Base-by-base conservation (phyloP, 2,797 vertebrate genomes). In the Steatocranus sp. region DNA sequence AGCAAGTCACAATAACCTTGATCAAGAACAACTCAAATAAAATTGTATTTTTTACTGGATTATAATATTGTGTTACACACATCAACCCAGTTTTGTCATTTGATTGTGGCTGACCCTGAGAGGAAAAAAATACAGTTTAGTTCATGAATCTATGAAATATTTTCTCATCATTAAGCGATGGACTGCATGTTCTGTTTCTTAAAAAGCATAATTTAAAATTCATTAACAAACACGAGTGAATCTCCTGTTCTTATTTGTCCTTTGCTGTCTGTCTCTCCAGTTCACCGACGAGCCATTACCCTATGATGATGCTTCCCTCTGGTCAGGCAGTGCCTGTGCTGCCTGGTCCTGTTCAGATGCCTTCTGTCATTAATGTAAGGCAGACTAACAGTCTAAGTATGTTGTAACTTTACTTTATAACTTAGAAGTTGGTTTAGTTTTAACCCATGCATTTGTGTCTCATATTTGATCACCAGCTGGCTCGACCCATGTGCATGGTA, bases 301-400 rank as follows among this genome's bases (percentile, higher is more conserved):
- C 98, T 2, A 97, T 99, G 75, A 97, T 99, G 92, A 98, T 99
- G 97, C 97, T 99, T 56, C 96, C 97, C 43, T 97, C 97, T 9
- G 98, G 98, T 51, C 98, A 99, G 92, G 94, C 97, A 18, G 90
- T 99, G 92, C 97, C 98, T 15, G 94, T 99, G 84, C 96, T 99
- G 76, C 98, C 98, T 27, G 98, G 98, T 53, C 96, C 98, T 1
- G 92, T 97, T 38, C 98, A 99, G 89, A 98, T 99, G 92, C 97
- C 97, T 30, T 99, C 98, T 83, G 98, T 99, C 89, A 99, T 99
- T 86, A 99, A 98, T 93, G 98, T 99, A 95, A 97, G 93, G 38
- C 81, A 49, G n/a, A 54, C 56, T 25, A 20, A 23, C 36, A 36
- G 32, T 63, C 27, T 50, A 17, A 27, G 66, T 49, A 20, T 43